These are phyloP conservation scores for Chamaea fasciata DNA, from an alignment of 2,113 vertebrate species.

Conservation along the genomic window DNA sequence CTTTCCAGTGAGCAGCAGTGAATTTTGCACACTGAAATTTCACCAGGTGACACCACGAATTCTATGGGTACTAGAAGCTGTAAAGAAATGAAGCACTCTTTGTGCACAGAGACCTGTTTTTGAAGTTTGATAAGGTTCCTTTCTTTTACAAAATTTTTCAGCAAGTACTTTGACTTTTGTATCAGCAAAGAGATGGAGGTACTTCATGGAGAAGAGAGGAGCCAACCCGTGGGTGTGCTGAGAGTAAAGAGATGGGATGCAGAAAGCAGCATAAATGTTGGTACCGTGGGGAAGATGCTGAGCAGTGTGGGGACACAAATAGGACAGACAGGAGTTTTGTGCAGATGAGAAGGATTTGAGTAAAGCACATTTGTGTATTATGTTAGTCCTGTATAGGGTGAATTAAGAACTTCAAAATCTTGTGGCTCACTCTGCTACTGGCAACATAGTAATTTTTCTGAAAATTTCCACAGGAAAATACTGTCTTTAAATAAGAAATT, in stretches of 20 bases:
- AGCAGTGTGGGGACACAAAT: neutral
- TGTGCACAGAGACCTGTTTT: neutral
- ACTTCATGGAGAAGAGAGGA: neutral
- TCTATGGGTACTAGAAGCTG: neutral
- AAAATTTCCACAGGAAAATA: neutral
- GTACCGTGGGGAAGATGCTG: neutral
- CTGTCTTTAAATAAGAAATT: neutral
- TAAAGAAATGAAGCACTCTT: neutral
- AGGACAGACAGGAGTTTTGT: neutral
- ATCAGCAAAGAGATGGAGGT: neutral
- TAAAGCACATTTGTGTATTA: neutral
- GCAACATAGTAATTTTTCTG: neutral
- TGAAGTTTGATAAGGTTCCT: neutral
- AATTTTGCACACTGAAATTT: neutral
- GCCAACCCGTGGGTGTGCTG: accelerated
- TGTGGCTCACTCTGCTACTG: neutral
- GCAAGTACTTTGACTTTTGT: neutral
- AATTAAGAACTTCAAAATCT: neutral
- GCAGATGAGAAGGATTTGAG: neutral
- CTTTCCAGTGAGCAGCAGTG: neutral
- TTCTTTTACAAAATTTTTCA: neutral
- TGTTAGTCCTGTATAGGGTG: neutral
- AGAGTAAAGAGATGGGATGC: neutral
- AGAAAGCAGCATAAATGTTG: neutral
- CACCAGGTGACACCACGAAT: accelerated